Evolutionary conservation across 2,888 invertebrate genomes (phyloP).

Genomic region (Nephrotoma guestfalica): DNA sequence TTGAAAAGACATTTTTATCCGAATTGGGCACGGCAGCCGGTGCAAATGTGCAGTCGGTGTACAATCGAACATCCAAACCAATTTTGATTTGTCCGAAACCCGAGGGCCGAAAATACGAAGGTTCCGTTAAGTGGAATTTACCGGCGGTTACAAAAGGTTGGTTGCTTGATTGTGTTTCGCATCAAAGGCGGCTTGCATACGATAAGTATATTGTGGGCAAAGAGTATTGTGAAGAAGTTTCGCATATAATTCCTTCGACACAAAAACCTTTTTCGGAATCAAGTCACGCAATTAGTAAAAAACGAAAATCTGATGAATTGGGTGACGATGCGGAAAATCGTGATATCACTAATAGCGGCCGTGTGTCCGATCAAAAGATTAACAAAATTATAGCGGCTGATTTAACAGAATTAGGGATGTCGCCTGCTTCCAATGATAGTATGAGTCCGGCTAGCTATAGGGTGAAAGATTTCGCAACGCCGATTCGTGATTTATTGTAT

Average conservation of each 20-base stretch:
- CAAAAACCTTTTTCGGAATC: neutral
- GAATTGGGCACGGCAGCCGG: conserved; percentile 56
- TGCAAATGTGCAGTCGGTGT: conserved; percentile 51
- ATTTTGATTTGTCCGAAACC: conserved; percentile 64
- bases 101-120: conserved; percentile 65
- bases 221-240: conserved; percentile 12
- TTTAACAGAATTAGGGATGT: neutral
- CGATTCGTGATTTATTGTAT: conserved; percentile 9
- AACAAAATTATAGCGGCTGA: neutral
- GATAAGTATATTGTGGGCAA: conserved; percentile 30
- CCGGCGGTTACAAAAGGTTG: conserved; percentile 49
- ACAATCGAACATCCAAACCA: conserved; percentile 58
- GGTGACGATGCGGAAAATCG: neutral
- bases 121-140: conserved; percentile 66
- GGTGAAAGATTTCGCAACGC: conserved; percentile 10
- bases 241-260: neutral
- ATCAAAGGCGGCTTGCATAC: conserved; percentile 31
- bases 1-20: conserved; percentile 59
- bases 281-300: neutral
- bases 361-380: neutral
- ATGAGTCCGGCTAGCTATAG: neutral
- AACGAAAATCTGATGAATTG: neutral
- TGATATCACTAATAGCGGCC: neutral
- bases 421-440: neutral
- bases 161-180: conserved; percentile 42